Evolutionary conservation across 2,797 vertebrate genomes (phyloP).

Genomic region (Gila robusta): DNA sequence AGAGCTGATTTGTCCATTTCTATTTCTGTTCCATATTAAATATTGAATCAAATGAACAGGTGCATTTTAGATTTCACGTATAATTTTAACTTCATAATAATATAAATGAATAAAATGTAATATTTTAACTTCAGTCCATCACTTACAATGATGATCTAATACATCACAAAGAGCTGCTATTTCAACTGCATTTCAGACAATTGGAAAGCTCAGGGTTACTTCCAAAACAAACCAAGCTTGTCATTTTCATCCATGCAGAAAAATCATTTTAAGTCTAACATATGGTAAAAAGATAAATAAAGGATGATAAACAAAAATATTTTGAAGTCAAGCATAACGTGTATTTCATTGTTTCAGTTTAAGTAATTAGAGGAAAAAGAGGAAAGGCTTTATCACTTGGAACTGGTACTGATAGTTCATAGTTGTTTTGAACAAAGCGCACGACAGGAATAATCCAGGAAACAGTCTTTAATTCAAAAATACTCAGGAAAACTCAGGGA

Average conservation of each 20-base stretch:
- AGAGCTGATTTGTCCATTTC: slow-evolving; percentile 14
- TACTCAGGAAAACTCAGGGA: too few relatives aligned
- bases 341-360: neutral
- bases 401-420: neutral
- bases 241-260: slow-evolving; percentile 1
- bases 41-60: neutral
- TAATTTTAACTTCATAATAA: neutral
- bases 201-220: slow-evolving; percentile 2
- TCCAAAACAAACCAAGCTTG: slow-evolving; percentile 12
- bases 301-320: neutral
- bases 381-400: neutral
- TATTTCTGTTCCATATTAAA: neutral
- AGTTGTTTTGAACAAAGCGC: too few relatives aligned
- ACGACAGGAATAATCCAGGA: too few relatives aligned
- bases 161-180: neutral
- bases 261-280: neutral
- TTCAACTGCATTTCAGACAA: neutral
- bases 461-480: too few relatives aligned
- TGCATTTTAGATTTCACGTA: neutral
- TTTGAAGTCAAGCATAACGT: neutral
- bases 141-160: slow-evolving; percentile 12
- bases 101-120: neutral
- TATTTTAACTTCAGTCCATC: neutral
- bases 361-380: neutral
- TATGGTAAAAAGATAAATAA: neutral